Conservation (phyloP, 2,797 vertebrate genomes). For the Pygocentrus nattereri region DNA sequence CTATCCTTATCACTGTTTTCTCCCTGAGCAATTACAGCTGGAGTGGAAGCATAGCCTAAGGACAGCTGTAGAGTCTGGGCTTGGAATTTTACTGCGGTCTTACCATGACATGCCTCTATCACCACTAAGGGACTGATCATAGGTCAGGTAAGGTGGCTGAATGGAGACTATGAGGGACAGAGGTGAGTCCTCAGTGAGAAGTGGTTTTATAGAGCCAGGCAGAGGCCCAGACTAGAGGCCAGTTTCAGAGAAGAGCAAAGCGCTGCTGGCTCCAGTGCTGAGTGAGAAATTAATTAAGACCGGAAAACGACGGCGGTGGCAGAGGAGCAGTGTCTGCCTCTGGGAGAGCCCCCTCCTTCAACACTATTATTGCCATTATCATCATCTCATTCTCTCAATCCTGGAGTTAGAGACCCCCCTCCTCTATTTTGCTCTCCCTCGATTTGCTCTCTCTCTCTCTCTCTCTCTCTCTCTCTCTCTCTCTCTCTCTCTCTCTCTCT, state of each 20-base stretch:
- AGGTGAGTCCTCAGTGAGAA: constrained; percentile 23
- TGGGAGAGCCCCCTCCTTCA: constrained; percentile 69
- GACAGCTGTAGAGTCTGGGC: background rate
- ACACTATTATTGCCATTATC: constrained; percentile 84
- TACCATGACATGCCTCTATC: constrained; percentile 13
- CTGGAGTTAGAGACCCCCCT: constrained; percentile 29
- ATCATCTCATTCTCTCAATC: constrained; percentile 70
- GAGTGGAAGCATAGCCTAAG: background rate
- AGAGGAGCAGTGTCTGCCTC: constrained; percentile 45
- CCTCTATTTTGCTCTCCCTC: constrained; percentile 46
- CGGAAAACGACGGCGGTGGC: constrained; percentile 75
- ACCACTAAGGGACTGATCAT: constrained; percentile 14
- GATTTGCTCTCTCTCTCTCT: background rate
- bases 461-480: constrained; percentile 12
- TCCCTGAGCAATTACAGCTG: constrained; percentile 34
- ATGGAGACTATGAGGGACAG: constrained; percentile 22
- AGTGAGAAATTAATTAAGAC: constrained; percentile 86
- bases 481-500: constrained; percentile 44
- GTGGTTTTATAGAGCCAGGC: constrained; percentile 14
- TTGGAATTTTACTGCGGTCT: constrained; percentile 27
- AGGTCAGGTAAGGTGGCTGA: constrained; percentile 12
- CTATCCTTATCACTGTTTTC: constrained; percentile 54
- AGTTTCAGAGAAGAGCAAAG: constrained; percentile 22
- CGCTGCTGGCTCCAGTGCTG: constrained; percentile 76
- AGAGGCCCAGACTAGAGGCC: constrained; percentile 17